phyloP scores from a whole-genome alignment of 2,113 vertebrate species.

The Clarias magur region DNA sequence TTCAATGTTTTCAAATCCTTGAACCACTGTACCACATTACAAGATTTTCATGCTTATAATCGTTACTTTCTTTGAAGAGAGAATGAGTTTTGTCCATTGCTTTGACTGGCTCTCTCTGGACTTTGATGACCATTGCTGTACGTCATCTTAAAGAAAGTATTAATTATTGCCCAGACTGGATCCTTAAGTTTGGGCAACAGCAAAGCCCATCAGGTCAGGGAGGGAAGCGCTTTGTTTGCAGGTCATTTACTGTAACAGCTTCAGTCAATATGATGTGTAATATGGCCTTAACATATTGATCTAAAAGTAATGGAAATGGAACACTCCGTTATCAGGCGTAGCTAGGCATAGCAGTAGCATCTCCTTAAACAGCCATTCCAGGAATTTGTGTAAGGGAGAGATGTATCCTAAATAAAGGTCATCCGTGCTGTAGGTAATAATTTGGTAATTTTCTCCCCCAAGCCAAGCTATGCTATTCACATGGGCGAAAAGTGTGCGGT shows the following conservation, averaged over 20 bases:
- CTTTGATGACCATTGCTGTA: neutral
- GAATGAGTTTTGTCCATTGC: neutral
- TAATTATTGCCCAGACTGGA: conserved; percentile 12
- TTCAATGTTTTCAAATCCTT: too few species aligned
- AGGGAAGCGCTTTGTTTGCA: conserved; percentile 14
- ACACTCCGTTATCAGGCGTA: conserved; percentile 18
- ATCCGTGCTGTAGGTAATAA: conserved; percentile 16
- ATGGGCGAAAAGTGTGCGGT: conserved; percentile 21
- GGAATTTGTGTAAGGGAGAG: conserved; percentile 11
- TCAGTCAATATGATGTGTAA: conserved; percentile 33
- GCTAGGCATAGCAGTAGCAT: neutral
- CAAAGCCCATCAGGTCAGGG: neutral
- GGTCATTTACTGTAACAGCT: conserved; percentile 18
- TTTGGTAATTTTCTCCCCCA: conserved; percentile 41
- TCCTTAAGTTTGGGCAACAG: neutral
- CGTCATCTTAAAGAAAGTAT: conserved; percentile 8
- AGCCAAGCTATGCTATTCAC: conserved; percentile 33
- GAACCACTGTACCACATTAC: neutral
- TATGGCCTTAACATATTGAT: conserved; percentile 44
- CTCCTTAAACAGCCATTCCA: neutral
- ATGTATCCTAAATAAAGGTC: conserved; percentile 3
- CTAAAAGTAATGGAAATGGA: conserved; percentile 23
- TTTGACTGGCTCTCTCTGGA: neutral
- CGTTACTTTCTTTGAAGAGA: neutral
- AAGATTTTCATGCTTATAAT: neutral